These are phyloP conservation scores for Podotricha telesiphe DNA, from an alignment of 2,888 invertebrate species.

Conservation along the genomic window DNA sequence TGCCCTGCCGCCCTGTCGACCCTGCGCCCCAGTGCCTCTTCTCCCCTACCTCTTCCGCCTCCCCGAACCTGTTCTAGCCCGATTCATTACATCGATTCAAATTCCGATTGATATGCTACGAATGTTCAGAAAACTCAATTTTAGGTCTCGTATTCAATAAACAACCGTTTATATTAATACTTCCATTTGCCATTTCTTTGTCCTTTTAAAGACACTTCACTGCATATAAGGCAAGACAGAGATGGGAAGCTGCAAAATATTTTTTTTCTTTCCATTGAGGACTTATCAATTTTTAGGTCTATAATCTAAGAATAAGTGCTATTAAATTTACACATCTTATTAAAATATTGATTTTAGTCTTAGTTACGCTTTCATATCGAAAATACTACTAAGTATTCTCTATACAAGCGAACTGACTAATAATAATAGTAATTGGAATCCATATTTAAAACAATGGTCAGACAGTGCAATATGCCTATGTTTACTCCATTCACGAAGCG, in stretches of 20 bases:
- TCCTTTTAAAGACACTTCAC: background rate
- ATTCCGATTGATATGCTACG: conserved; percentile 49
- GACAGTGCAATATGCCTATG: too few relatives aligned
- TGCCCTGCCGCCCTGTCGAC: conserved; percentile 55
- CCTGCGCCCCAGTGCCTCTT: conserved; percentile 44
- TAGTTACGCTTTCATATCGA: too few relatives aligned
- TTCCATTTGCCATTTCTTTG: background rate
- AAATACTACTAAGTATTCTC: too few relatives aligned
- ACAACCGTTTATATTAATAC: conserved; percentile 9
- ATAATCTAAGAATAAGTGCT: too few relatives aligned
- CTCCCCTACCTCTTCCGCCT: conserved; percentile 28
- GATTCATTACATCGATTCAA: conserved; percentile 57
- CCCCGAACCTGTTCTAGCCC: conserved; percentile 50
- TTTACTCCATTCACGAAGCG: too few relatives aligned
- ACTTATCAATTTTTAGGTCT: background rate
- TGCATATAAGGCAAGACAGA: background rate
- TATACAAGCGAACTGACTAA: too few relatives aligned
- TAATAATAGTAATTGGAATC: too few relatives aligned
- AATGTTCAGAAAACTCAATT: conserved; percentile 45
- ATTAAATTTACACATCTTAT: too few relatives aligned
- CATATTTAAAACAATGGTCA: too few relatives aligned
- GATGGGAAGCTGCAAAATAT: background rate
- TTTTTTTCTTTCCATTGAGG: background rate
- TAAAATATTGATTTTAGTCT: too few relatives aligned
- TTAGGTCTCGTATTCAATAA: conserved; percentile 8